A percentile compares a stretch with the other conserved stretches of the same genome.
Evolutionary conservation across 2,888 invertebrate species (phyloP).

Genomic region (Leptopilina myrica): DNA sequence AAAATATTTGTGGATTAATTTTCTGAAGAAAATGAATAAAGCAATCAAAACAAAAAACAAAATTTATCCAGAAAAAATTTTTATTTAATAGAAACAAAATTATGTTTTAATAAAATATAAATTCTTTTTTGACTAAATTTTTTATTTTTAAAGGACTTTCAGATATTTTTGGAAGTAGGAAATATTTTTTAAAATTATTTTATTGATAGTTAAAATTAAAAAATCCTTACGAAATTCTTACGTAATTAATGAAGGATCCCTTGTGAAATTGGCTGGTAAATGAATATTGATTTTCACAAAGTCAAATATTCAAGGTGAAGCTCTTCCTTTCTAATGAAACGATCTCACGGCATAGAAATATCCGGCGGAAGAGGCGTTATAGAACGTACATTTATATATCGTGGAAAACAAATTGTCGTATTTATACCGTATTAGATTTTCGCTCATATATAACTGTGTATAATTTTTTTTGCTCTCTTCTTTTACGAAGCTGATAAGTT

Average conservation of each 20-base stretch:
- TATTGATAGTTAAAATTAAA: neutral
- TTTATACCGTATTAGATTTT: constrained; percentile 1
- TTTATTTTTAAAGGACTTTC: too few species aligned
- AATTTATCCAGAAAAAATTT: too few species aligned
- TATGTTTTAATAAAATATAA: too few species aligned
- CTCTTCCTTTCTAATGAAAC: constrained; percentile 28
- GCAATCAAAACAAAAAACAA: too few species aligned
- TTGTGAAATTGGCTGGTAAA: constrained; percentile 17
- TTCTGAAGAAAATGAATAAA: too few species aligned
- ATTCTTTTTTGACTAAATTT: too few species aligned
- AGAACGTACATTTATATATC: constrained; percentile 1
- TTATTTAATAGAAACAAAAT: too few species aligned
- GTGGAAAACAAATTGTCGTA: constrained; percentile 21
- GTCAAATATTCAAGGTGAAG: constrained; percentile 21
- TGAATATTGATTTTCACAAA: constrained; percentile 26
- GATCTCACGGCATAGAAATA: constrained; percentile 35
- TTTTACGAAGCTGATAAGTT: neutral
- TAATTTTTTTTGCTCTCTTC: neutral
- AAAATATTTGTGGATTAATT: too few species aligned
- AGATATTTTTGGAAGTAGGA: neutral
- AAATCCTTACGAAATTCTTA: constrained; percentile 6
- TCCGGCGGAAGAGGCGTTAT: constrained; percentile 33
- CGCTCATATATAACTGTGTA: constrained; percentile 7
- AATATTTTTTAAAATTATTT: neutral
- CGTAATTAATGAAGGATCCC: neutral